A percentile compares a stretch with the other conserved stretches of the same genome.
These are phyloP conservation scores for Schizopygopsis pylzovi DNA, from an alignment of 2,797 vertebrate genomes.

Conservation along the genomic window DNA sequence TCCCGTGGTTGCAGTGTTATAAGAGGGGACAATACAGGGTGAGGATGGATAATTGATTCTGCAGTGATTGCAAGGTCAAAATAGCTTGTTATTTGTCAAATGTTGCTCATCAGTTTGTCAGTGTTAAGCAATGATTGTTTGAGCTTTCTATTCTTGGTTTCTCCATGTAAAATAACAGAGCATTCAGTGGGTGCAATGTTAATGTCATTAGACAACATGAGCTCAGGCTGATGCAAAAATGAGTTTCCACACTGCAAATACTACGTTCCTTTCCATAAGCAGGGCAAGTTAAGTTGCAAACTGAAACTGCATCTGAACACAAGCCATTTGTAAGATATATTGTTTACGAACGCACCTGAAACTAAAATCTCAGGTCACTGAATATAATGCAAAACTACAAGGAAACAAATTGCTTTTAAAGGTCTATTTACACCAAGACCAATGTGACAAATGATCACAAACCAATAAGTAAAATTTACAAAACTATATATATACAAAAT, in stretches of 20 bases:
- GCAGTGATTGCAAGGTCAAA: conserved; percentile 76
- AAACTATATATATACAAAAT: too few species aligned
- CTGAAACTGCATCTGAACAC: neutral
- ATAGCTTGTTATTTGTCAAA: conserved; percentile 13
- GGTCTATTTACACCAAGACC: neutral
- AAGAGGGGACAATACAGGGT: conserved; percentile 67
- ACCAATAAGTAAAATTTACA: too few species aligned
- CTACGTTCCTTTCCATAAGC: neutral
- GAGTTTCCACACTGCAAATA: neutral
- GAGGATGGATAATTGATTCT: conserved; percentile 66
- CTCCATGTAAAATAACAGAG: neutral
- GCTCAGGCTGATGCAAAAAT: conserved; percentile 11
- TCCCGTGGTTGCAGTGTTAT: conserved; percentile 51
- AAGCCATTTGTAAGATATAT: neutral
- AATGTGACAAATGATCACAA: neutral
- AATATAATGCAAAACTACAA: neutral
- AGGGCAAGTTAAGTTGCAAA: neutral
- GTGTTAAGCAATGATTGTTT: conserved; percentile 1
- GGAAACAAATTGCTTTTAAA: neutral
- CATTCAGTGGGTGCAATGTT: conserved; percentile 6
- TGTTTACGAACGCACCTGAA: neutral
- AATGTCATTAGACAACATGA: neutral
- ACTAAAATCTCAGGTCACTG: neutral
- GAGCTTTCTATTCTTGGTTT: neutral
- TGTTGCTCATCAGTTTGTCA: neutral